Conservation (phyloP, 2,797 vertebrate genomes). For the Buceros bicornis region DNA sequence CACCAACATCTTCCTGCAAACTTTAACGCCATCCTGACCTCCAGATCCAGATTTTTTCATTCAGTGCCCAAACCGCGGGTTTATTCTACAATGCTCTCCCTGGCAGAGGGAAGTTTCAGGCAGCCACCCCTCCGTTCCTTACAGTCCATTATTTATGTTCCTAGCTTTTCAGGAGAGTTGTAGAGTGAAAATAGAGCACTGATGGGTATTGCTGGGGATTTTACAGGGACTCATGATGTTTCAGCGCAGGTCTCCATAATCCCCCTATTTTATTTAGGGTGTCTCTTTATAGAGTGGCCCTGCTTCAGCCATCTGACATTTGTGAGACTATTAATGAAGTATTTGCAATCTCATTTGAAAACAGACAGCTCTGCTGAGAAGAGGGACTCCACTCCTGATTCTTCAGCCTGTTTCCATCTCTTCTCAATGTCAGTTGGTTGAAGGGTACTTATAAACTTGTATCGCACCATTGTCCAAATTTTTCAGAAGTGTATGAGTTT, state of each 20-base stretch:
- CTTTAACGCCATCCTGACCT: not conserved
- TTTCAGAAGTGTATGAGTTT: not conserved
- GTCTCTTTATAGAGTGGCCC: not conserved
- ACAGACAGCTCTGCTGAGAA: not conserved
- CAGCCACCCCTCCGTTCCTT: not conserved
- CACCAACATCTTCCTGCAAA: not conserved
- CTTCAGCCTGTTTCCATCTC: not conserved
- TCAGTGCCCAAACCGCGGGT: rapidly evolving
- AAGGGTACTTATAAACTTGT: not conserved
- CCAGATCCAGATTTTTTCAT: not conserved
- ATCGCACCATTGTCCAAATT: not conserved
- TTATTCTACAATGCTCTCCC: not conserved
- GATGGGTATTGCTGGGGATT: not conserved
- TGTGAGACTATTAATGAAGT: not conserved
- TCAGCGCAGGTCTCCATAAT: not conserved
- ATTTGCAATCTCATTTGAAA: not conserved
- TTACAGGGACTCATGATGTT: not conserved
- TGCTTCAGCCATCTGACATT: not conserved
- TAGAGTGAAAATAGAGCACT: slow-evolving; percentile 6
- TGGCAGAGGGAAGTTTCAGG: not conserved
- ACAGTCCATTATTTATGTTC: slow-evolving; percentile 42
- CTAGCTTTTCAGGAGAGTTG: not conserved
- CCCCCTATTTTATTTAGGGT: not conserved
- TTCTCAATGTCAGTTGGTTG: not conserved
- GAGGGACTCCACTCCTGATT: not conserved